Conservation (phyloP, 2,113 vertebrate genomes). For the Rhombomys opimus region DNA sequence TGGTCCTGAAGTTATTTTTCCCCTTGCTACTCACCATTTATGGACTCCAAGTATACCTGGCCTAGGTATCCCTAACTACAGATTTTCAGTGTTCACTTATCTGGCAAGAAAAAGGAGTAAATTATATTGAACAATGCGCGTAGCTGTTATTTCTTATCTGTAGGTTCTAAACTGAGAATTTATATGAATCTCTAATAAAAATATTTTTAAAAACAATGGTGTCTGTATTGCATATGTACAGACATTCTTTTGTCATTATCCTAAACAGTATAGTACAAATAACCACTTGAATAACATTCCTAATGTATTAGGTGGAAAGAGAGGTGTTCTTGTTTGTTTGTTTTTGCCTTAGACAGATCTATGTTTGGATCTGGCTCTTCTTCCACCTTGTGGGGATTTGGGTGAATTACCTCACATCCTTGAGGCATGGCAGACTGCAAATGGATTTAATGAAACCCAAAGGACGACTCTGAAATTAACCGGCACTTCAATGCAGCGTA, state of each 20-base stretch:
- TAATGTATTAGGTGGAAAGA: not conserved
- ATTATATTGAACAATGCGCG: not conserved
- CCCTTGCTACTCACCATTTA: not conserved
- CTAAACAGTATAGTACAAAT: not conserved
- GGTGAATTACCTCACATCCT: not conserved
- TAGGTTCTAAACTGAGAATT: not conserved
- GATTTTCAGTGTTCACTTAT: not conserved
- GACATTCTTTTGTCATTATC: not conserved
- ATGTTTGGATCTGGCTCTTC: not conserved
- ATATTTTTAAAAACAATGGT: not conserved
- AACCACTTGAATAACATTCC: not conserved
- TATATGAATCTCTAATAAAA: not conserved
- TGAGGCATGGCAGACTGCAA: not conserved
- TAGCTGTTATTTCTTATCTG: not conserved
- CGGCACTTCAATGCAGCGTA: not conserved
- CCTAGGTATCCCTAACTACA: not conserved
- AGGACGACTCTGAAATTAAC: not conserved
- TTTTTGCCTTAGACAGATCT: not conserved
- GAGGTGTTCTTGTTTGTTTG: not conserved
- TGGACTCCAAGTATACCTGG: not conserved
- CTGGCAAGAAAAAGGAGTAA: constrained; percentile 6
- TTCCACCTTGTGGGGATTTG: not conserved
- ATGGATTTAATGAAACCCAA: not conserved
- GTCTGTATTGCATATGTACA: not conserved
- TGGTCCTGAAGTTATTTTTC: not conserved